Evolutionary conservation across 2,797 vertebrate genomes (phyloP).

Genomic region (Chlorospingus semifuscus): DNA sequence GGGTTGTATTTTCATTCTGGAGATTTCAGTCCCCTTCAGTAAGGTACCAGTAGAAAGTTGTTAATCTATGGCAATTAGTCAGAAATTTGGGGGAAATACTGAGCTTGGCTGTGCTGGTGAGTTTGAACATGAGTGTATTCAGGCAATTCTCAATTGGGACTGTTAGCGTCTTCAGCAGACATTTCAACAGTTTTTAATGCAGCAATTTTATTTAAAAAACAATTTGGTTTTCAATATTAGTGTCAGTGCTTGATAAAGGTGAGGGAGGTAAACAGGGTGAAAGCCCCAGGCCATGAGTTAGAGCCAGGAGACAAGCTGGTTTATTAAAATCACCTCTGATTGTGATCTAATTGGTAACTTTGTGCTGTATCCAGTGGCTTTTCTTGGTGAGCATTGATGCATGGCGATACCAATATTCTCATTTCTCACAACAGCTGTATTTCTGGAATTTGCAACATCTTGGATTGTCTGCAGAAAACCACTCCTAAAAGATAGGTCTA

Average conservation of each 20-base stretch:
- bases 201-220: background rate
- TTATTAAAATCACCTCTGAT: background rate
- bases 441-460: background rate
- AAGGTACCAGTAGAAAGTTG: background rate
- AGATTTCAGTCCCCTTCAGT: background rate
- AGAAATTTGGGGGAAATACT: background rate
- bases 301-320: background rate
- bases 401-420: background rate
- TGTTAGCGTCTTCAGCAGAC: background rate
- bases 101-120: background rate
- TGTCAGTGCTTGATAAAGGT: background rate
- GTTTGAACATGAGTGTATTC: background rate
- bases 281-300: background rate
- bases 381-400: rapidly evolving
- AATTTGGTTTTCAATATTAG: rapidly evolving
- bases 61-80: background rate
- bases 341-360: background rate
- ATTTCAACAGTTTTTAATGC: background rate
- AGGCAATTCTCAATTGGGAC: rapidly evolving
- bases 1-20: rapidly evolving
- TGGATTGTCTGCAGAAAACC: background rate
- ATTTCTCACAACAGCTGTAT: rapidly evolving
- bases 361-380: rapidly evolving
- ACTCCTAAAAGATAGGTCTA: background rate
- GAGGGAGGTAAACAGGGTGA: rapidly evolving